Evolutionary conservation across 2,113 vertebrate species (phyloP).

Genomic region (Epinephelus cyanopodus): DNA sequence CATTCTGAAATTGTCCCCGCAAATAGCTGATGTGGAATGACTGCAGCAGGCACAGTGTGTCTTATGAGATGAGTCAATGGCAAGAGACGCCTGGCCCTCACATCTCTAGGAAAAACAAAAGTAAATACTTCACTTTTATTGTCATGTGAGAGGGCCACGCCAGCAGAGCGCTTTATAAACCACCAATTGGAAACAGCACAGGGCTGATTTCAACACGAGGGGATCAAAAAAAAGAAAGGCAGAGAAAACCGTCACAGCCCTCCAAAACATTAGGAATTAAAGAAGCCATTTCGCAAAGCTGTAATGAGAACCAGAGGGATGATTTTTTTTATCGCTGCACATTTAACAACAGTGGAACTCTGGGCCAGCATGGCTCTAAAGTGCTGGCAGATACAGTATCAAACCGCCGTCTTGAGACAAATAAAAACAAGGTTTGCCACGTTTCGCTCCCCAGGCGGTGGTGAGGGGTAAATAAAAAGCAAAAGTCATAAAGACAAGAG

Average conservation of each 20-base stretch:
- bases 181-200: conserved; percentile 73
- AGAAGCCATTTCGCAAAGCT: conserved; percentile 69
- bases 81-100: conserved; percentile 52
- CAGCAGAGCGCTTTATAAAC: conserved; percentile 68
- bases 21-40: conserved; percentile 28
- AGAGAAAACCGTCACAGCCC: conserved; percentile 41
- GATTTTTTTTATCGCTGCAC: conserved; percentile 52
- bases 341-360: conserved; percentile 63
- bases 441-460: conserved; percentile 59
- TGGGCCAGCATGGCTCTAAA: conserved; percentile 57
- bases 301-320: conserved; percentile 80
- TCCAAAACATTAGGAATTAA: conserved; percentile 81
- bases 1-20: conserved; percentile 26
- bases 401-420: conserved; percentile 62
- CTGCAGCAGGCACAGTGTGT: conserved; percentile 20
- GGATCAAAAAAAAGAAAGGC: conserved; percentile 7
- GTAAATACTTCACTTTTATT: conserved; percentile 82
- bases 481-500: conserved; percentile 68
- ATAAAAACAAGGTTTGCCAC: conserved; percentile 73
- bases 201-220: conserved; percentile 61
- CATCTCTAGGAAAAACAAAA: conserved; percentile 74
- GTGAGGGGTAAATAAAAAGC: conserved; percentile 74
- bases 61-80: conserved; percentile 58
- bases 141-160: conserved; percentile 66
- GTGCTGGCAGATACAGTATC: conserved; percentile 57